These are phyloP conservation scores for Cephus pulcher DNA, from an alignment of 2,888 invertebrate genomes.

Conservation along the genomic window DNA sequence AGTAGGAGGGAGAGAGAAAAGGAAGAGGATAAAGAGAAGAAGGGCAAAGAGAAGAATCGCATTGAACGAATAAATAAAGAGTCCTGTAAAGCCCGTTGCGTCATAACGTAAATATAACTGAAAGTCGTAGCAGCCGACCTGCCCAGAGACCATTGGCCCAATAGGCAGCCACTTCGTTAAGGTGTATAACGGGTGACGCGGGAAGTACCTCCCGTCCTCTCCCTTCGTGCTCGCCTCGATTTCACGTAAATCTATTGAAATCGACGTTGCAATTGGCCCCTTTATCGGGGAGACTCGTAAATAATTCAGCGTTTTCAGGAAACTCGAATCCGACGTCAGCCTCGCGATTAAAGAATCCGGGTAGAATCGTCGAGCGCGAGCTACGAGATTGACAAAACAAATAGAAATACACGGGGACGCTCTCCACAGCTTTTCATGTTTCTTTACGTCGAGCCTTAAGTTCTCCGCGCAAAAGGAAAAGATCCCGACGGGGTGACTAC, in stretches of 20 bases:
- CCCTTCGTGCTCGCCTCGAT: slow-evolving; percentile 4
- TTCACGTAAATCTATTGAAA: neutral
- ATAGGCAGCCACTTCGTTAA: neutral
- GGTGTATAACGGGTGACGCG: neutral
- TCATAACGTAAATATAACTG: slow-evolving; percentile 23
- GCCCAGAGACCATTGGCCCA: neutral
- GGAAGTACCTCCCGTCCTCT: neutral
- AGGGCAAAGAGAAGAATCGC: neutral
- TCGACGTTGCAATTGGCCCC: neutral
- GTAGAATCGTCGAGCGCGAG: neutral
- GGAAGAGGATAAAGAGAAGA: no score
- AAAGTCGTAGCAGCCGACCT: neutral
- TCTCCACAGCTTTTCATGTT: neutral
- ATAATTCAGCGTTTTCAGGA: neutral
- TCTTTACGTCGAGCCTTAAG: neutral
- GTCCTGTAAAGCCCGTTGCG: slow-evolving; percentile 24
- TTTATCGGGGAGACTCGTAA: neutral
- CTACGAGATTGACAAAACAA: neutral
- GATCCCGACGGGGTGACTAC: slow-evolving; percentile 12
- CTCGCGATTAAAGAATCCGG: neutral
- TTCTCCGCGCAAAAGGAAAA: slow-evolving; percentile 8
- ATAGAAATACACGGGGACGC: no score
- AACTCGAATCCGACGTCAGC: neutral
- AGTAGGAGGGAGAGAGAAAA: neutral
- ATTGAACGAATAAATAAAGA: slow-evolving; percentile 14